Percentiles rank a stretch among this genome's conserved stretches.
phyloP scores from a whole-genome alignment of 2,113 vertebrate genomes.

The Sigmodon hispidus region DNA sequence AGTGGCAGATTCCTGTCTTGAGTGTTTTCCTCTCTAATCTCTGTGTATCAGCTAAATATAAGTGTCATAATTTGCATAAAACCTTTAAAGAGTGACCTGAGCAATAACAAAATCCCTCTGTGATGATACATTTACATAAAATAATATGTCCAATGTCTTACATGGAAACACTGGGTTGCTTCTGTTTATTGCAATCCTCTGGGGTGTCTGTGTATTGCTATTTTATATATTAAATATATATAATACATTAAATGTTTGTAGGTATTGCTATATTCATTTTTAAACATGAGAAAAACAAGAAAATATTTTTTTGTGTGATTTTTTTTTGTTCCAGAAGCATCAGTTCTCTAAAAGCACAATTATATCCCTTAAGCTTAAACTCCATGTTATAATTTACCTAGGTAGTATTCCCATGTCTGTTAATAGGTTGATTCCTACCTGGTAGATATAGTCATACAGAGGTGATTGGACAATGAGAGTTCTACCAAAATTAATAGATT shows the following conservation, averaged over 20 bases:
- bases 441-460: background rate
- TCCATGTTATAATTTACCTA: background rate
- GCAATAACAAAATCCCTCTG: background rate
- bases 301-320: background rate
- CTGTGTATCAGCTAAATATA: background rate
- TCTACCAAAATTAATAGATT: background rate
- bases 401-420: background rate
- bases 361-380: background rate
- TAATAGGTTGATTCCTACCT: background rate
- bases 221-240: background rate
- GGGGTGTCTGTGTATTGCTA: background rate
- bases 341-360: background rate
- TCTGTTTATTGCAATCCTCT: background rate
- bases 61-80: background rate
- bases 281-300: background rate
- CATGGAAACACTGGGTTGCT: background rate
- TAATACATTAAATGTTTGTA: constrained; percentile 12
- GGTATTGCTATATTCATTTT: background rate
- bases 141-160: background rate
- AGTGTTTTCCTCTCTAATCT: background rate
- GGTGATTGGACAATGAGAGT: background rate
- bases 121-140: background rate
- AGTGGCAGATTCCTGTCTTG: background rate
- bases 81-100: background rate
- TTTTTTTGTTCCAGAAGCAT: background rate